Evolutionary conservation across 2,888 invertebrate species (phyloP), one percentile per base, ranked within the genome.

Genomic region (Brachynemurus nebulosus): DNA sequence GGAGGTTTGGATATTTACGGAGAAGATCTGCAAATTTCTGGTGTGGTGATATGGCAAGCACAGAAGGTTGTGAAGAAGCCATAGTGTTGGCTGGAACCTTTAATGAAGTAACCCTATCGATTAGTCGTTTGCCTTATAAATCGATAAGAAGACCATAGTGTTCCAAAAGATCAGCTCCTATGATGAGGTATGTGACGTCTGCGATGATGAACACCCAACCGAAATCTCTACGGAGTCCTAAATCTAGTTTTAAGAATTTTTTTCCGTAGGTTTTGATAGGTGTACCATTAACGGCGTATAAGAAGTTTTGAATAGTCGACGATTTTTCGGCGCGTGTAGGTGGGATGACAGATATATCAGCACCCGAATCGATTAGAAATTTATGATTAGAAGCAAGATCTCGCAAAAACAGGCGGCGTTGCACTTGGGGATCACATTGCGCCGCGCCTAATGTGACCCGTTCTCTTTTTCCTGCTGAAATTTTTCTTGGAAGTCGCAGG

Each of bases 181-280:
- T 47, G 17, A 53, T 54, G 21, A 53, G 50, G 12, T 42, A 11
- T 1, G 48, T 35, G 2, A 55, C 52, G 2, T 55, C 50, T 1
- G 52, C 53, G 16, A 53, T 38, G 18, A 49, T 45, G 35, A 55
- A 54, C 17, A 45, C 48, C 53, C 53, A 53, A 5, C 23, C 36
- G 30, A 52, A 53, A 6, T 45, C 38, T 5, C 50, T 47, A 2
- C 51, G 54, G 27, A 54, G 53, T 37, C 52, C 48, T 1, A 48
- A 39, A 14, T 48, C 45, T 34, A 50, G 47, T 48, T 21, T 8
- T 8, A 40, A 16, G 6, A n/a, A 5, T 19, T 12, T 23, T 21
- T 12, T n/a, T 5, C 23, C 40, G 18, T 40, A 40, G 9, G 40
- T 40, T 11, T 20, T 12, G n/a, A 40, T 40, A 9, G 6, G 11